phyloP scores from a whole-genome alignment of 2,113 vertebrate genomes.

The Malurus melanocephalus region DNA sequence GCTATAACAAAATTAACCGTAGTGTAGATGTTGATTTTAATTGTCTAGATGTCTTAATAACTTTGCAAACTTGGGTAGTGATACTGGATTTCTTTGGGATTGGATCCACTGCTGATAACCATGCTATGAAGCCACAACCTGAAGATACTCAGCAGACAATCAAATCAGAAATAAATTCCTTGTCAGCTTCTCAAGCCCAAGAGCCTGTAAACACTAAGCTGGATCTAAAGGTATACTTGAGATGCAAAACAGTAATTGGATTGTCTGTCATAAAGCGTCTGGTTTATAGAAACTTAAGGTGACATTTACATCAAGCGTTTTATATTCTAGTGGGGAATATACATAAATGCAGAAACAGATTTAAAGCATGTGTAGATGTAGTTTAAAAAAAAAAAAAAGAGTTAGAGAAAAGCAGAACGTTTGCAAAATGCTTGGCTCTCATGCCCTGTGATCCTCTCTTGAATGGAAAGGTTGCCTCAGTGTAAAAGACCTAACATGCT shows the following conservation, averaged over 20 bases:
- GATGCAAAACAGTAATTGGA: not conserved
- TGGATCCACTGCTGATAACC: constrained; percentile 95
- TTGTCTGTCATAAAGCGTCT: constrained; percentile 1
- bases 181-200: constrained; percentile 48
- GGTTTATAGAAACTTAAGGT: constrained; percentile 5
- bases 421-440: not conserved
- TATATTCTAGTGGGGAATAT: not conserved
- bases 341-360: not conserved
- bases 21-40: constrained; percentile 95
- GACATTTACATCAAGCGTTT: not conserved
- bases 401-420: not conserved
- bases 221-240: constrained; percentile 87
- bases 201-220: constrained; percentile 88
- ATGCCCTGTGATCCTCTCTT: not conserved
- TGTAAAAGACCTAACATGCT: not conserved
- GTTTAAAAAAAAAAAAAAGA: not conserved
- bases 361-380: not conserved
- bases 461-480: not conserved
- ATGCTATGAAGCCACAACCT: constrained; percentile 78
- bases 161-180: constrained; percentile 55
- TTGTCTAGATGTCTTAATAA: constrained; percentile 93
- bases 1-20: constrained; percentile 81
- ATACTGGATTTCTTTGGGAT: constrained; percentile 98
- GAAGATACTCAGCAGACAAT: constrained; percentile 66
- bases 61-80: constrained; percentile 96